Evolutionary conservation across 1,140 invertebrate species (phyloP).

Genomic region (Drosophila leontia): DNA sequence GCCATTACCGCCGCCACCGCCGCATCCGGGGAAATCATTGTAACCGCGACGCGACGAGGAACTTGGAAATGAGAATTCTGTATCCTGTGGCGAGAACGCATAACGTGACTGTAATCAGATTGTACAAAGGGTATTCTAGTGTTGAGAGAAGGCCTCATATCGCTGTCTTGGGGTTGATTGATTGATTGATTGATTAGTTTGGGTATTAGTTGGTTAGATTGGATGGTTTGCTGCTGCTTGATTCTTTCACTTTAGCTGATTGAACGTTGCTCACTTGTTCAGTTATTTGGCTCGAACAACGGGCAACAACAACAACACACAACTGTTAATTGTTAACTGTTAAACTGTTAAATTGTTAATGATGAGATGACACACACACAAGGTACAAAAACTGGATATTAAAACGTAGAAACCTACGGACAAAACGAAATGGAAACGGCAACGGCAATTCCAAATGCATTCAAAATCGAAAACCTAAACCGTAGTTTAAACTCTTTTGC

Average conservation of each 20-base stretch:
- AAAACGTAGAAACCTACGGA: conserved; percentile 41
- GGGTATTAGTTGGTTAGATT: conserved; percentile 11
- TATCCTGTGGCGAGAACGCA: conserved; percentile 85
- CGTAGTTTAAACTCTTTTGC: not conserved
- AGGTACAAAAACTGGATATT: conserved; percentile 18
- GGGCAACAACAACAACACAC: conserved; percentile 17
- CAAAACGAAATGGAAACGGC: conserved; percentile 24
- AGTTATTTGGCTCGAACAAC: conserved; percentile 9
- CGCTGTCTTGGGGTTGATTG: conserved; percentile 43
- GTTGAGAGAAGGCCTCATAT: conserved; percentile 78
- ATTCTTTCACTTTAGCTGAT: conserved; percentile 12
- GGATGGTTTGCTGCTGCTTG: conserved; percentile 24
- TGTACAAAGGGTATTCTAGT: conserved; percentile 81
- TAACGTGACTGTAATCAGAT: conserved; percentile 85
- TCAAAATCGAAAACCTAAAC: conserved; percentile 12
- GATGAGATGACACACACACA: conserved; percentile 31
- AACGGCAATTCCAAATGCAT: conserved; percentile 31
- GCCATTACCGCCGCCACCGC: conserved; percentile 64
- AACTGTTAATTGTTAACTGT: conserved; percentile 9
- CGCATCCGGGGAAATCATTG: conserved; percentile 77
- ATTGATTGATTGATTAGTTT: conserved; percentile 21
- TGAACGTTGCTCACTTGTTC: conserved; percentile 7
- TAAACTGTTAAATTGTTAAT: conserved; percentile 10
- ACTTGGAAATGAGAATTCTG: conserved; percentile 85
- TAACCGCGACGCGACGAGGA: conserved; percentile 78